A percentile compares a stretch with the other conserved stretches of the same genome.
Conservation (phyloP, 2,888 invertebrate genomes). For the Tipula vernalis region DNA sequence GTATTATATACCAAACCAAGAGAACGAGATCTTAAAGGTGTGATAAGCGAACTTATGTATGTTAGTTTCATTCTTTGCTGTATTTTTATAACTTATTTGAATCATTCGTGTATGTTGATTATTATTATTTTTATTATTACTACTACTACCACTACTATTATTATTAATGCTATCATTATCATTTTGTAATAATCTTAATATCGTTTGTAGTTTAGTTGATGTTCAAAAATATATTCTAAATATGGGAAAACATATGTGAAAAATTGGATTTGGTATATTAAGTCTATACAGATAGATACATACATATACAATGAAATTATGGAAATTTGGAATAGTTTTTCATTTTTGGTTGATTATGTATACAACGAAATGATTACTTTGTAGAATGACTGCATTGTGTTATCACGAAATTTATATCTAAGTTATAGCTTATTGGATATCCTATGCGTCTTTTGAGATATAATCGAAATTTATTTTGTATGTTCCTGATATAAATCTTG, state of each 20-base stretch:
- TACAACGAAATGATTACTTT: not conserved
- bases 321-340: not conserved
- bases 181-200: conserved; percentile 4
- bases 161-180: not conserved
- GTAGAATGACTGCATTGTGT: not conserved
- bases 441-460: not conserved
- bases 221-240: not conserved
- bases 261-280: not conserved
- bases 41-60: not conserved
- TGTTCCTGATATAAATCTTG: not conserved
- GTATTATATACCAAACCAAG: not conserved
- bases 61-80: not conserved
- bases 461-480: not conserved
- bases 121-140: not conserved
- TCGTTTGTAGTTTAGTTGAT: not conserved
- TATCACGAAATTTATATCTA: not conserved
- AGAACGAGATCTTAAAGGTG: not conserved
- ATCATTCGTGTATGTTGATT: not conserved
- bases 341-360: not conserved
- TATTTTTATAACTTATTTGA: not conserved
- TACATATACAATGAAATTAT: not conserved
- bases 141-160: not conserved
- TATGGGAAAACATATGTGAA: not conserved
- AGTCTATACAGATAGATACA: not conserved
- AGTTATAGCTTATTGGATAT: not conserved